Evolutionary conservation across 2,797 vertebrate genomes (phyloP), one percentile per base, ranked within the genome.

Genomic region (Syngnathus rostellatus): DNA sequence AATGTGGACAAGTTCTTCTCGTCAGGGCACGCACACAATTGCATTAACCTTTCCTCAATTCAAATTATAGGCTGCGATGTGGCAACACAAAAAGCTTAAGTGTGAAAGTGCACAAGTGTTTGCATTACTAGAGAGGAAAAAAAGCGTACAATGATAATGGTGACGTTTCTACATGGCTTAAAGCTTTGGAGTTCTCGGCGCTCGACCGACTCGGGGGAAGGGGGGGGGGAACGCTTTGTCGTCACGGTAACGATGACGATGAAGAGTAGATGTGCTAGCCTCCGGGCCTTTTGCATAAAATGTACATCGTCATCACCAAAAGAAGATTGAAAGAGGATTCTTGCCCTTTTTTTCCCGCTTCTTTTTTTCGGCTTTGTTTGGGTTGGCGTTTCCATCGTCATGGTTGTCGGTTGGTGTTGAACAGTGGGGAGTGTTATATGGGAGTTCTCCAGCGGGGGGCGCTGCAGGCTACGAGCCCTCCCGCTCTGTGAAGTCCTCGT

Each of bases 271-370:
- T 88, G 91, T 88, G 90, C 91, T 88, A 81, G 83, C 86, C 80
- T 87, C 89, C 88, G 63, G 87, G 74, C 76, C 88, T 85, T 93
- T 94, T 94, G 92, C 93, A 93, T 93, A 93, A 94, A 93, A 93
- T 93, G 89, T 91, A 88, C 92, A 89, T 93, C 79, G 73, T 80
- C 90, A 91, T 80, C 90, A 90, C 91, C 83, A 69, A 81, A 80
- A 60, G 43, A 57, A 37, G 25, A 58, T 48, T 21, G 12, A 81
- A 77, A 85, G 71, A 80, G 73, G 60, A 77, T 48, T 61, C 37
- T 37, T 51, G 8, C 62, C 16, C 14, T 48, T 23, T 51, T 74
- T 74, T 71, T 23, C 23, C 23, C 54, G 79, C 84, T 83, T 83
- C 62, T 73, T 76, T 74, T 31, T 78, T 74, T 38, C n/a, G 81